Conservation (phyloP, 1,140 invertebrate genomes). For the Drosophila pruinosa region DNA sequence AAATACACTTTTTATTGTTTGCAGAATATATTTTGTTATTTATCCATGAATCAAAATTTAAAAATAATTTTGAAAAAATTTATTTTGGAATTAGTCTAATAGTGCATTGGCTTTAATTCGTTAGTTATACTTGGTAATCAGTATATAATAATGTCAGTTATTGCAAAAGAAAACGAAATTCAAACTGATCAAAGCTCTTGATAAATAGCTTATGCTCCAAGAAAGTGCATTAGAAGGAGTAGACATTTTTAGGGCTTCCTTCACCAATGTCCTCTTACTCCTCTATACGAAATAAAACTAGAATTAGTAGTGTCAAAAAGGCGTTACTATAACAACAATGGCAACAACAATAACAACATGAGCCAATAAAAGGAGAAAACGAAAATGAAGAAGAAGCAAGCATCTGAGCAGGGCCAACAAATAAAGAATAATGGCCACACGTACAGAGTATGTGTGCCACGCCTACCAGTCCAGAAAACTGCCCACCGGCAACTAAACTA, state of each 20-base stretch:
- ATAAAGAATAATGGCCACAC: conserved; percentile 80
- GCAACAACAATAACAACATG: not conserved
- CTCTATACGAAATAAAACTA: conserved; percentile 65
- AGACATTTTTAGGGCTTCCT: conserved; percentile 30
- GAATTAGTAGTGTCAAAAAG: conserved; percentile 81
- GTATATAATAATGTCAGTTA: too few relatives aligned
- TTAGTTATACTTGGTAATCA: too few relatives aligned
- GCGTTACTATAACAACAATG: conserved; percentile 66
- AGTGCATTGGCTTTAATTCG: too few relatives aligned
- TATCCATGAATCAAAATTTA: too few relatives aligned
- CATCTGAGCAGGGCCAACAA: conserved; percentile 49
- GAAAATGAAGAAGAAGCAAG: conserved; percentile 1
- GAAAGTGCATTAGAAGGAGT: conserved; percentile 22
- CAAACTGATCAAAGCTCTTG: not conserved
- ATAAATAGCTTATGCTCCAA: not conserved
- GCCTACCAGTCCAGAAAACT: conserved; percentile 12
- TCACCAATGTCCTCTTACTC: conserved; percentile 3
- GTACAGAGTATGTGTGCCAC: conserved; percentile 45
- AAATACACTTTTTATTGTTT: too few relatives aligned
- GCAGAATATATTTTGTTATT: too few relatives aligned
- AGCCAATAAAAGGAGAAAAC: conserved; percentile 7
- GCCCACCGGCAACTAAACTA: conserved; percentile 59
- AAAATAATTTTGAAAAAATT: too few relatives aligned
- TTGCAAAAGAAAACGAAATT: too few relatives aligned
- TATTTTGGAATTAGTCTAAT: too few relatives aligned